These are phyloP conservation scores for Diaphora mendica DNA, from an alignment of 2,888 invertebrate species.

Conservation along the genomic window DNA sequence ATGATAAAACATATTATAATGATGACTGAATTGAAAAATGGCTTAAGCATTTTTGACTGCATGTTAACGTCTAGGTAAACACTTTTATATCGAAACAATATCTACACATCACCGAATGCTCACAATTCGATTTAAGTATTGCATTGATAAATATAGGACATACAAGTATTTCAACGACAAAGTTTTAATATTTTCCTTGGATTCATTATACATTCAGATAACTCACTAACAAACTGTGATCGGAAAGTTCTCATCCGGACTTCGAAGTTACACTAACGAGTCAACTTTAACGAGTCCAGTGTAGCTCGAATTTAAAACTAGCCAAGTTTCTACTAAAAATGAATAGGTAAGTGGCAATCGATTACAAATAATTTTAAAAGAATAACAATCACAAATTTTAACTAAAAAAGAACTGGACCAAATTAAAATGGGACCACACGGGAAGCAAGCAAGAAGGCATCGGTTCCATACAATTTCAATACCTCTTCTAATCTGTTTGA, in stretches of 20 bases:
- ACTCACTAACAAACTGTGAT: conserved; percentile 68
- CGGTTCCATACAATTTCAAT: too few species aligned
- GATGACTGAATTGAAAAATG: too few species aligned
- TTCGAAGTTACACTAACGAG: conserved; percentile 66
- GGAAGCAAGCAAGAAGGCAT: too few species aligned
- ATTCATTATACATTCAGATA: conserved; percentile 72
- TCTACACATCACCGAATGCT: neutral
- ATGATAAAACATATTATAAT: too few species aligned
- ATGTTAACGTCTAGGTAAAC: neutral
- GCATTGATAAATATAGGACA: conserved; percentile 57
- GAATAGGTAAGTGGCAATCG: neutral
- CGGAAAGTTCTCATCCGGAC: conserved; percentile 51
- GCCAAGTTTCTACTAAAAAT: neutral
- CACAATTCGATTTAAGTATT: conserved; percentile 34
- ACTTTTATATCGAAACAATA: neutral
- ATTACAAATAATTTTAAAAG: too few species aligned
- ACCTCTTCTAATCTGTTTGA: too few species aligned
- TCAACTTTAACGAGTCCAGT: conserved; percentile 63
- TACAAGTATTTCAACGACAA: conserved; percentile 52
- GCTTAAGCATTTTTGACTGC: too few species aligned
- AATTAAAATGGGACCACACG: too few species aligned
- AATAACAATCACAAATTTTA: too few species aligned
- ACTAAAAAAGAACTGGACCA: too few species aligned
- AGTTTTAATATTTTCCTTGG: conserved; percentile 57
- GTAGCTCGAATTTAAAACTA: conserved; percentile 31